Conservation (phyloP, 2,888 invertebrate species). For the Drosophila lacicola region DNA sequence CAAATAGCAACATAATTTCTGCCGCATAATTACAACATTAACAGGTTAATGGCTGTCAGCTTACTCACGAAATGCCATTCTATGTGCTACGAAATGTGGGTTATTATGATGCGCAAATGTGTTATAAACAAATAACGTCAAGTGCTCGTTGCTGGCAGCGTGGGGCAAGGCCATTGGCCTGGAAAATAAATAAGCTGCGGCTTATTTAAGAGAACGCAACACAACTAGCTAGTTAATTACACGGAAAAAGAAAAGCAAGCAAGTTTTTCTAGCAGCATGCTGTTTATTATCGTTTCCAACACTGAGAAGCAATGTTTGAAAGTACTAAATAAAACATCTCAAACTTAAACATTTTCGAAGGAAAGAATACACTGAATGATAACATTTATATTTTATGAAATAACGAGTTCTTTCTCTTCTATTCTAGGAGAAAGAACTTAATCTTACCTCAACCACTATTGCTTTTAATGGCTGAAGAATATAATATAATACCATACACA, state of each 20-base stretch:
- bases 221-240: neutral
- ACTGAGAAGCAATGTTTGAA: too few species aligned
- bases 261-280: neutral
- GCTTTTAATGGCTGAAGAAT: too few species aligned
- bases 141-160: slow-evolving; percentile 17
- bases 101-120: slow-evolving; percentile 72
- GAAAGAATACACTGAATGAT: too few species aligned
- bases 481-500: too few species aligned
- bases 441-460: too few species aligned
- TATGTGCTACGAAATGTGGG: slow-evolving; percentile 43
- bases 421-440: too few species aligned
- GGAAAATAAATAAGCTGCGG: slow-evolving; percentile 24
- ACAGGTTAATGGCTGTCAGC: slow-evolving; percentile 71
- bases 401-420: too few species aligned
- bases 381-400: too few species aligned
- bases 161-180: slow-evolving; percentile 20
- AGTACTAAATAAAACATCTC: too few species aligned
- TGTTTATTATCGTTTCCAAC: too few species aligned
- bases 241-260: neutral
- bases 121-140: slow-evolving; percentile 68
- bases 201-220: slow-evolving; percentile 5
- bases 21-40: slow-evolving; percentile 79
- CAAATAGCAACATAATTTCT: slow-evolving; percentile 64
- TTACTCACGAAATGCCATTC: slow-evolving; percentile 36
- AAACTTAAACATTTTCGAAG: too few species aligned